Conservation (phyloP, 2,113 vertebrate species). For the Orcinus orca region DNA sequence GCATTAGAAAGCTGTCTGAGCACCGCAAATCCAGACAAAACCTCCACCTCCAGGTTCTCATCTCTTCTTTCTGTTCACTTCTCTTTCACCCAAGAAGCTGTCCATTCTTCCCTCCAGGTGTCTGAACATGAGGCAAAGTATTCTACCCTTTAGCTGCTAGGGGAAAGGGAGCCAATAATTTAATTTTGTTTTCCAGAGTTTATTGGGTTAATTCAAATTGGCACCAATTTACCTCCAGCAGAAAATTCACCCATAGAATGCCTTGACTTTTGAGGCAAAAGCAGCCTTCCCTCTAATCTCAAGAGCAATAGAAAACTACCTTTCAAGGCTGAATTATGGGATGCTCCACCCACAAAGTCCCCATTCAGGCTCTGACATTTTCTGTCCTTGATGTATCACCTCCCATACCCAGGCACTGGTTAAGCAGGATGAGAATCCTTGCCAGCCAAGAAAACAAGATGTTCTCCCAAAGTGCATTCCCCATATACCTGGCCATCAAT, state of each 20-base stretch:
- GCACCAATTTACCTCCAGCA: slow-evolving; percentile 34
- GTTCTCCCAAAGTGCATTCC: not conserved
- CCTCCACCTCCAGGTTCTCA: not conserved
- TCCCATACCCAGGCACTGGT: not conserved
- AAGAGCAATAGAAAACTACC: slow-evolving; percentile 8
- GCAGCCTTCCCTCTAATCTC: not conserved
- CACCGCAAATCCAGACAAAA: not conserved
- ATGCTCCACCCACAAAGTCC: not conserved
- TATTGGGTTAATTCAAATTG: slow-evolving; percentile 53
- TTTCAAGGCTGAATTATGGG: not conserved
- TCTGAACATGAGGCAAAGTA: not conserved
- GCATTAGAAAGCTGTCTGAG: not conserved
- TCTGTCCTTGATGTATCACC: not conserved
- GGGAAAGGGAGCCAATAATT: slow-evolving; percentile 1
- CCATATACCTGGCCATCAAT: not conserved
- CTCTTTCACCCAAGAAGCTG: not conserved
- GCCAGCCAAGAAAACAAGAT: not conserved
- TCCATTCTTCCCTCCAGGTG: not conserved
- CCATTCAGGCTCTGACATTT: not conserved
- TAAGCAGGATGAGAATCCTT: not conserved
- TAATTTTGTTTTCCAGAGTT: slow-evolving; percentile 54
- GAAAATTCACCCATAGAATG: slow-evolving; percentile 38
- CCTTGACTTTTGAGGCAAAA: slow-evolving; percentile 38
- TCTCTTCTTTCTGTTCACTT: not conserved
- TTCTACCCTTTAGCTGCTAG: not conserved